Evolutionary conservation across 2,113 vertebrate species (phyloP).

Genomic region (Rousettus leschenaultii): DNA sequence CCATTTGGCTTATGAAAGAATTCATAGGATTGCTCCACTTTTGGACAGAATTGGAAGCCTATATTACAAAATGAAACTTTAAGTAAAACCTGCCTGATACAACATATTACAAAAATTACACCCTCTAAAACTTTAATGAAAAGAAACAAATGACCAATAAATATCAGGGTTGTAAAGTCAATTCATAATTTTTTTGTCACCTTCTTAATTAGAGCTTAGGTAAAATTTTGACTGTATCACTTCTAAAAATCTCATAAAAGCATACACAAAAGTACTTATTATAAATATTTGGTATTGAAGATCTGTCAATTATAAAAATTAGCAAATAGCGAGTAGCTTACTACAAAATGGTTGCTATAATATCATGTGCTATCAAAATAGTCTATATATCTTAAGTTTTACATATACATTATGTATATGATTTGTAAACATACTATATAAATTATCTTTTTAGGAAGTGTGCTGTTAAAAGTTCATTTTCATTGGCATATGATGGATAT

Average conservation of each 20-base stretch:
- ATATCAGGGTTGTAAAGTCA: background rate
- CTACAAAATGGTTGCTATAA: background rate
- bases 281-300: background rate
- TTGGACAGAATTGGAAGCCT: background rate
- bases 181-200: background rate
- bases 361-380: background rate
- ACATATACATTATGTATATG: background rate
- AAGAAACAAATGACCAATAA: background rate
- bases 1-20: background rate
- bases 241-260: background rate
- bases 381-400: background rate
- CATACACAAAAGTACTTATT: background rate
- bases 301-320: background rate
- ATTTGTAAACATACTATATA: background rate
- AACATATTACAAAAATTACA: background rate
- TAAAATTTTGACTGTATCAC: background rate
- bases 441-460: background rate
- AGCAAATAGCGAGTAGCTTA: background rate
- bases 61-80: background rate
- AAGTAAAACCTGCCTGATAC: background rate
- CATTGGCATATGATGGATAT: background rate
- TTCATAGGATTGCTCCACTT: background rate
- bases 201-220: background rate
- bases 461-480: background rate
- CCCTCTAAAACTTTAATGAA: background rate